Evolutionary conservation across 1,140 invertebrate genomes (phyloP), one percentile per base, ranked within the genome.

Genomic region (Neodiprion lecontei): DNA sequence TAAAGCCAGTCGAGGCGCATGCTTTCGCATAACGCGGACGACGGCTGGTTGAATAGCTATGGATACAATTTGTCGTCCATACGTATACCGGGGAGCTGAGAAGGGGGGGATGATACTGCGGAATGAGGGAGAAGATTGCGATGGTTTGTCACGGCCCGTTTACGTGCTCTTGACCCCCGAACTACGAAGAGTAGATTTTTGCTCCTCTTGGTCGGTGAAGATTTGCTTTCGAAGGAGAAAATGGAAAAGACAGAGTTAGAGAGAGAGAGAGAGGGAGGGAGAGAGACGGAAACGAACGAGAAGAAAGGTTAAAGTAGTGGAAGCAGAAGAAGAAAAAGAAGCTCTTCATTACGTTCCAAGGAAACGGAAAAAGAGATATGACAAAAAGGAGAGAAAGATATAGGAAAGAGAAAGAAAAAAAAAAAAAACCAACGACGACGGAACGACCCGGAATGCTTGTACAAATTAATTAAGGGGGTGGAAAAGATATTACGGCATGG

Each of bases 111-210:
- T 61, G 28, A 40, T 40, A 40, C 4, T 14, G 53, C 11, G 53
- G 53, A 17, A 61, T 61, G 11, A 17, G 11, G n/a, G 3, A 61
- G 53, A 61, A 61, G 53, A 61, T 61, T 61, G 53, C 11, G 53
- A 61, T 12, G 53, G n/a, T 61, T 61, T 61, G 11, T 61, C 53
- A 61, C 53, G 3, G 53, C 53, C 8, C 53, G 53, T 61, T 61
- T 61, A 61, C 11, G 53, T 61, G 53, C 53, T 61, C 53, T 61
- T 61, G 53, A 61, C 53, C 53, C 53, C 53, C n/a, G 53, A 61
- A 61, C 11, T 17, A 14, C 53, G 53, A 9, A 61, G 28, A 40
- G 28, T 40, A 40, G 53, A 61, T 61, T 61, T 61, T 61, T 61
- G 9, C n/a, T 61, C n/a, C 53, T 61, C 11, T 61, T 61, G 11